Base-by-base conservation (phyloP, 37 sponge, comb jelly and placozoan genomes). In the Petrosia ficiformis region DNA sequence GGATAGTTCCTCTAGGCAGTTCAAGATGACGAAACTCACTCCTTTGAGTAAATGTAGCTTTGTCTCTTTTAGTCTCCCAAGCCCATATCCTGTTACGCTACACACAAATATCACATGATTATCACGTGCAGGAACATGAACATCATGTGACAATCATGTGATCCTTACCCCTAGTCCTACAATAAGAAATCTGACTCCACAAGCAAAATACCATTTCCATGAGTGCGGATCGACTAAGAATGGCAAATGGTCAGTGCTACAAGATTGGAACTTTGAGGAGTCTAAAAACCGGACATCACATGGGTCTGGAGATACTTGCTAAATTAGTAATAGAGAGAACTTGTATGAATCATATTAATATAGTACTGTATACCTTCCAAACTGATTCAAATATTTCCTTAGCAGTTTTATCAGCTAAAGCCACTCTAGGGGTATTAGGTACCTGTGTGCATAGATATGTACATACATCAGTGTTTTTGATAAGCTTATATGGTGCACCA, bases 171-270 rank as follows among this genome's bases (percentile, higher is more conserved):
- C 96, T 57, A 85, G 74, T 14, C 93, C 89, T 16, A 95, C 84
- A 1, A 91, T 1, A 31, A 95, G 82, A 39, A 81, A 77, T 76
- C 90, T 68, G 43, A 60, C 79, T 6, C 96, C 96, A 86, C 81
- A 87, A 14, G 84, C 80, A 52, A 81, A 90, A 69, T 69, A 92
- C 73, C 92, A 95, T 78, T 86, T 85, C 96, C 96, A 95, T 24
- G 90, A 84, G 77, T 90, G 74, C 2, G 83, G 42, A 42, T 84
- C 87, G 24, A 63, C 75, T 44, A 89, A 59, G 57, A 76, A 77
- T 19, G 59, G 64, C 77, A 83, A 43, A 22, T 34, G 44, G 14
- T 73, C 75, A n/a, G 28, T 74, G 34, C 39, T 70, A 1, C 82
- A 65, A 0, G 40, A 11, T 32, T 25, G 28, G 44, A 79, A 79